A percentile compares a stretch with the other conserved stretches of the same genome.
phyloP scores from a whole-genome alignment of 2,888 invertebrate genomes.

The Sarcophaga carnaria region DNA sequence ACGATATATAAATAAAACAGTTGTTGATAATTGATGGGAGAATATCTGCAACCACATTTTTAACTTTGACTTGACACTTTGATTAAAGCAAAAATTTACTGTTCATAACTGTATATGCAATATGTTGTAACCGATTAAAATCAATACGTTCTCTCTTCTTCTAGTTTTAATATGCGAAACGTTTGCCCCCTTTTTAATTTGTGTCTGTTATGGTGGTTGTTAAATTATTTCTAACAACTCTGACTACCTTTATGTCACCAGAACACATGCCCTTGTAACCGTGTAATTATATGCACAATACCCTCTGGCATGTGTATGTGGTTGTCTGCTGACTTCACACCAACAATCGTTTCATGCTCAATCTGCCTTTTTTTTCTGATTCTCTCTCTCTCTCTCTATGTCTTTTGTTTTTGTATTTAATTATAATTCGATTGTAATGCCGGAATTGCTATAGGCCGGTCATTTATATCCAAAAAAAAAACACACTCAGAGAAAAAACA shows the following conservation, averaged over 20 bases:
- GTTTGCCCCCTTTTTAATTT: too few species aligned
- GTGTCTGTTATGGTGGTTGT: conserved; percentile 4
- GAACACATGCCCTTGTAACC: not conserved
- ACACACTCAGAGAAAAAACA: conserved; percentile 8
- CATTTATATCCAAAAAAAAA: conserved; percentile 9
- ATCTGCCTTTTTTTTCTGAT: conserved; percentile 16
- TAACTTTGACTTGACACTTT: too few species aligned
- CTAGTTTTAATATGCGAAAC: too few species aligned
- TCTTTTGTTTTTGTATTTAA: conserved; percentile 62
- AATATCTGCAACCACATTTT: too few species aligned
- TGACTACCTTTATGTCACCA: conserved; percentile 6
- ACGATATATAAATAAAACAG: too few species aligned
- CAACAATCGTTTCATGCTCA: not conserved
- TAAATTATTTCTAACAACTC: conserved; percentile 28
- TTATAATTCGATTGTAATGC: conserved; percentile 71
- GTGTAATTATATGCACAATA: not conserved
- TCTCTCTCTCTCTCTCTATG: conserved; percentile 3
- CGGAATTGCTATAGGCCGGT: conserved; percentile 59
- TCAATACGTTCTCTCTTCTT: too few species aligned
- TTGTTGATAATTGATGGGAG: too few species aligned
- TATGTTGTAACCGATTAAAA: too few species aligned
- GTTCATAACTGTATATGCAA: too few species aligned
- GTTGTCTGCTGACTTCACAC: conserved; percentile 12
- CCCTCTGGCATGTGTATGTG: not conserved
- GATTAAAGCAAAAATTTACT: too few species aligned